These are phyloP conservation scores for Drosophila imparisetae DNA, from an alignment of 2,888 invertebrate genomes.

Conservation along the genomic window DNA sequence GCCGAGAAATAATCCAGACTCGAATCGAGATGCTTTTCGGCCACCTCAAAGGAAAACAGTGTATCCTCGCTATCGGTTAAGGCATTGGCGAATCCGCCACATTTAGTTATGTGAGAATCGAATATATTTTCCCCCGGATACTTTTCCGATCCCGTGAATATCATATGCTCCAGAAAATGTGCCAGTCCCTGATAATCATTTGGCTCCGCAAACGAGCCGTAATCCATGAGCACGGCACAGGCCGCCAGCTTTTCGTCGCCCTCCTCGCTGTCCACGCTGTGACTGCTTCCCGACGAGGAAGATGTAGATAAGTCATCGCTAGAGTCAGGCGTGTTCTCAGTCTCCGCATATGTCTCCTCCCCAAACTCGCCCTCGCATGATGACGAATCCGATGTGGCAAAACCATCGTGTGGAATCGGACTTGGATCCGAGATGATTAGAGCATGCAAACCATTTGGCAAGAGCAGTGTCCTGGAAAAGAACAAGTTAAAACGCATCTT, in stretches of 20 bases:
- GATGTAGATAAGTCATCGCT: slow-evolving; percentile 24
- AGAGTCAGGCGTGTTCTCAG: slow-evolving; percentile 61
- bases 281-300: slow-evolving; percentile 53
- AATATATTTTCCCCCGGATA: slow-evolving; percentile 95
- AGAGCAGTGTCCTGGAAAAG: slow-evolving; percentile 86
- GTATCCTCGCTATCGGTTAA: slow-evolving; percentile 95
- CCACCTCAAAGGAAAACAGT: slow-evolving; percentile 94
- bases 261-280: slow-evolving; percentile 44
- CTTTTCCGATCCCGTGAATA: slow-evolving; percentile 97
- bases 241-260: slow-evolving; percentile 87
- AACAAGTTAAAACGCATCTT: not conserved
- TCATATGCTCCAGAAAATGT: slow-evolving; percentile 95
- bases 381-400: slow-evolving; percentile 77
- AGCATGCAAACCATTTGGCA: slow-evolving; percentile 90
- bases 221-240: slow-evolving; percentile 90
- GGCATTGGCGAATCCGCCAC: slow-evolving; percentile 94
- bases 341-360: slow-evolving; percentile 66
- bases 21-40: slow-evolving; percentile 90
- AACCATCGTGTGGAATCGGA: slow-evolving; percentile 81
- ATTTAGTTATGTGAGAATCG: slow-evolving; percentile 92
- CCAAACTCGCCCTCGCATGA: slow-evolving; percentile 63
- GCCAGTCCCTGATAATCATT: slow-evolving; percentile 92
- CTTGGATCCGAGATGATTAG: slow-evolving; percentile 89
- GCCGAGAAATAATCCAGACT: slow-evolving; percentile 94
- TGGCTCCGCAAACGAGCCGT: slow-evolving; percentile 92